Evolutionary conservation across 2,113 vertebrate species (phyloP).

Genomic region (Leptodactylus fuscus): DNA sequence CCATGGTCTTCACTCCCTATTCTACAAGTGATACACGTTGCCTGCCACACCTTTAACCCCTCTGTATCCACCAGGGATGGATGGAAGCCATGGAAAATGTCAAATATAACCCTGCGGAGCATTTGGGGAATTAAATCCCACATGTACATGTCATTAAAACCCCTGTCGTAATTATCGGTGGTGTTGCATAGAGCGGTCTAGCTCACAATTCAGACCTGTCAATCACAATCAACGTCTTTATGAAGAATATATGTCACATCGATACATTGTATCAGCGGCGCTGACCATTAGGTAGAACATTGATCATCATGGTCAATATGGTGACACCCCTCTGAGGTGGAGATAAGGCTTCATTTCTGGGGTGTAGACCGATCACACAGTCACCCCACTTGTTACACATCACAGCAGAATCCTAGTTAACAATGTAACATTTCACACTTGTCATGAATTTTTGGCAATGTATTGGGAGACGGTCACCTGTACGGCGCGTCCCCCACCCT

Average conservation of each 20-base stretch:
- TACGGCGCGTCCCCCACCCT: background rate
- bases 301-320: background rate
- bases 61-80: background rate
- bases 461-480: background rate
- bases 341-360: background rate
- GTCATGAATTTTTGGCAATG: background rate
- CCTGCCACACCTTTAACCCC: conserved; percentile 56
- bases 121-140: conserved; percentile 3
- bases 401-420: background rate
- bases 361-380: background rate
- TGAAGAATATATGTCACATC: background rate
- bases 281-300: background rate
- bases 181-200: background rate
- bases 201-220: background rate
- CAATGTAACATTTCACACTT: background rate
- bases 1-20: conserved; percentile 9
- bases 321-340: no score
- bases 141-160: no score
- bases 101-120: background rate
- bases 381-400: conserved; percentile 33
- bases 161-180: background rate
- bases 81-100: background rate
- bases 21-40: conserved; percentile 42
- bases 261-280: background rate
- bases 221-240: background rate